A percentile compares a stretch with the other conserved stretches of the same genome.
These are phyloP conservation scores for Drosophila borealis DNA, from an alignment of 2,888 invertebrate genomes.

Conservation along the genomic window DNA sequence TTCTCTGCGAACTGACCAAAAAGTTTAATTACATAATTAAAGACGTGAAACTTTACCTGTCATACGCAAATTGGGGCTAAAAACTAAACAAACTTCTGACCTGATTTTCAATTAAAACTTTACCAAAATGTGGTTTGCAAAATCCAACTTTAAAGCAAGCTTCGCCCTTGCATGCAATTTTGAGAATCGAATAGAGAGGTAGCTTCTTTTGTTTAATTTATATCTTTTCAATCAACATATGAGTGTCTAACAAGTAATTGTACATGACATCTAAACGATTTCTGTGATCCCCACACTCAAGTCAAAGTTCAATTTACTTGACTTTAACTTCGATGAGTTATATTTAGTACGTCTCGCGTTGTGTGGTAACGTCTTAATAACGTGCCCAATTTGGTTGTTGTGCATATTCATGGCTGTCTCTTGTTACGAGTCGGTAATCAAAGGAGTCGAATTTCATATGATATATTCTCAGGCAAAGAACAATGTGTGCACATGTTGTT, in stretches of 20 bases:
- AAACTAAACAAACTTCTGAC: not conserved
- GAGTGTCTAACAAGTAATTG: not conserved
- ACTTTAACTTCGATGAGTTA: constrained; percentile 1
- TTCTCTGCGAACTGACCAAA: not conserved
- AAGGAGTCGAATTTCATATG: constrained; percentile 10
- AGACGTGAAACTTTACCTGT: not conserved
- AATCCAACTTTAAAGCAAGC: no score
- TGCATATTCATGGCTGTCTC: not conserved
- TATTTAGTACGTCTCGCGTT: not conserved
- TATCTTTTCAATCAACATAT: no score
- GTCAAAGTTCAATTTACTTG: constrained; percentile 7
- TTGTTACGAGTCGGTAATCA: constrained; percentile 20
- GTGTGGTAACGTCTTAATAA: constrained; percentile 26
- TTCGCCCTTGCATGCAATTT: not conserved
- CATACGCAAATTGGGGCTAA: no score
- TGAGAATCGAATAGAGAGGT: not conserved
- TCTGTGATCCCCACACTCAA: not conserved
- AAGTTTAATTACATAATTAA: constrained; percentile 7
- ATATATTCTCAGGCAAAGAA: not conserved
- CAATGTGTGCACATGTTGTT: not conserved
- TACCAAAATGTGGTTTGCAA: no score
- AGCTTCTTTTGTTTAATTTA: not conserved
- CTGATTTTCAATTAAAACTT: not conserved
- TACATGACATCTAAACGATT: no score
- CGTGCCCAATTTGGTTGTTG: not conserved